Conservation (phyloP, 2,797 vertebrate species). For the Phyllotis vaccarum region DNA sequence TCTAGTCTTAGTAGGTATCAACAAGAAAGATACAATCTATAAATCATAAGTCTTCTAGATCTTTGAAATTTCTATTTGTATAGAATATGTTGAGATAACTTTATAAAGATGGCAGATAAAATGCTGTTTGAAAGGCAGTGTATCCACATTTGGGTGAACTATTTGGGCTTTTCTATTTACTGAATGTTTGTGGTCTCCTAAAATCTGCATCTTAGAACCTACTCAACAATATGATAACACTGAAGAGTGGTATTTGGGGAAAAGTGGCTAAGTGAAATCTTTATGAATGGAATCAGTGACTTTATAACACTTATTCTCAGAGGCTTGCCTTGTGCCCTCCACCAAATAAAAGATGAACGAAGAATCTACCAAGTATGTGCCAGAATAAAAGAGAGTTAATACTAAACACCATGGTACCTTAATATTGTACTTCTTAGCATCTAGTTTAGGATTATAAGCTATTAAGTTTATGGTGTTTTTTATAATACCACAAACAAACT, state of each 20-base stretch:
- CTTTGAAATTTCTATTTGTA: not conserved
- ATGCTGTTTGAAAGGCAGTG: not conserved
- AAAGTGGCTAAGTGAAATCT: not conserved
- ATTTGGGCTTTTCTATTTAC: not conserved
- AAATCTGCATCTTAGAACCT: not conserved
- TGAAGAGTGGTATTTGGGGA: not conserved
- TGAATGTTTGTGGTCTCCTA: not conserved
- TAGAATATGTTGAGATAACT: not conserved
- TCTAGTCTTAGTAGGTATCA: not conserved
- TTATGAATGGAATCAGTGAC: not conserved
- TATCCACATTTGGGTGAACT: not conserved
- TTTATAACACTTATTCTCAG: not conserved
- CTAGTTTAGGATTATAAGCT: not conserved
- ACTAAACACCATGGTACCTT: not conserved
- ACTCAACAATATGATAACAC: not conserved
- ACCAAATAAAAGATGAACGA: not conserved
- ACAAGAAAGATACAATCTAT: not conserved
- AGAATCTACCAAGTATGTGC: not conserved
- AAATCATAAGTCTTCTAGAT: not conserved
- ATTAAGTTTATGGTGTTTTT: not conserved
- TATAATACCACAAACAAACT: not conserved
- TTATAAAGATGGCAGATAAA: not conserved
- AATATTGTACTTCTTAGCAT: not conserved
- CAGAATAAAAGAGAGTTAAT: not conserved
- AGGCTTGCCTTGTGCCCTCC: not conserved